Conservation (phyloP, 2,888 invertebrate species). For the Baccha elongata region DNA sequence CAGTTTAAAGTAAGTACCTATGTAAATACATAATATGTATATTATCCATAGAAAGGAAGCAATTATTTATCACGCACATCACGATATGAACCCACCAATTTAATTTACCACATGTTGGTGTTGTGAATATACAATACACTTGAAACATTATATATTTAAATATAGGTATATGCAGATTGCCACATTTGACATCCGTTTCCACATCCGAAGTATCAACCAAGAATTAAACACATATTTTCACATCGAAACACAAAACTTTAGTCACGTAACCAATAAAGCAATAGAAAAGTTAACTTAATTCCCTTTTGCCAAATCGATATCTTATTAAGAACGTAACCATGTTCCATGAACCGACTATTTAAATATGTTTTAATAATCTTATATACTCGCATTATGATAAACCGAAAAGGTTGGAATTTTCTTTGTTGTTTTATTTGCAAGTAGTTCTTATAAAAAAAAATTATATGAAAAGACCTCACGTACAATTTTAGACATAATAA, state of each 20-base stretch:
- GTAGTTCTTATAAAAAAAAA: no score
- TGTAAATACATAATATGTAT: no score
- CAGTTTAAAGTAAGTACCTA: no score
- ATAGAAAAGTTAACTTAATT: slow-evolving; percentile 8
- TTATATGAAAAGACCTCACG: no score
- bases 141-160: no score
- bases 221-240: background rate
- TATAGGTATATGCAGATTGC: slow-evolving; percentile 6
- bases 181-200: background rate
- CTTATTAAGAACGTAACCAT: background rate
- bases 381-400: background rate
- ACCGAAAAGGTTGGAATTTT: background rate
- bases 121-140: background rate
- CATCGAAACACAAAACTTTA: background rate
- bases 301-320: background rate
- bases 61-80: background rate
- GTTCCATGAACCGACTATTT: background rate
- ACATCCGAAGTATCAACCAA: background rate
- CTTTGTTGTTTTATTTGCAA: background rate
- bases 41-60: background rate
- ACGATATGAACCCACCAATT: slow-evolving; percentile 11
- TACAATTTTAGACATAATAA: no score
- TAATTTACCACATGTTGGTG: slow-evolving; percentile 8
- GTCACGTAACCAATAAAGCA: slow-evolving; percentile 30
- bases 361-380: background rate